phyloP scores from a whole-genome alignment of 2,888 invertebrate species.

The Cordilura impudica region DNA sequence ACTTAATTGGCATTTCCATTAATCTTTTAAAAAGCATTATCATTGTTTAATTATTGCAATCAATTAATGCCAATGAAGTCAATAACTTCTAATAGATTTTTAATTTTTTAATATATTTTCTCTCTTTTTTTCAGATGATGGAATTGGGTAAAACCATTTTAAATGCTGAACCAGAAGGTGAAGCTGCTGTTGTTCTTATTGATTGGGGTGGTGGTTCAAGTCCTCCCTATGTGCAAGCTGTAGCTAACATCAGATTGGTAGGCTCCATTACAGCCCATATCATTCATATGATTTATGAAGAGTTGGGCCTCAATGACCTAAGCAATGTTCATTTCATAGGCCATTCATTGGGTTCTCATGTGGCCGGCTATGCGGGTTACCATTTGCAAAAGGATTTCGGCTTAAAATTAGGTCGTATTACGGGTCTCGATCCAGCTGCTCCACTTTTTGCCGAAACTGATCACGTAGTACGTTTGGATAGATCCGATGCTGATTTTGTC shows the following conservation, averaged over 20 bases:
- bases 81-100: too few species aligned
- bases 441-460: conserved; percentile 92
- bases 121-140: conserved; percentile 79
- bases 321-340: conserved; percentile 90
- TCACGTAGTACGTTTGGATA: conserved; percentile 89
- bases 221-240: conserved; percentile 94
- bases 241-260: conserved; percentile 92
- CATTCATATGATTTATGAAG: conserved; percentile 79
- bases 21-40: too few species aligned
- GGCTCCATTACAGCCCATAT: conserved; percentile 91
- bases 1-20: too few species aligned
- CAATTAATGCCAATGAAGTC: too few species aligned
- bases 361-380: conserved; percentile 90
- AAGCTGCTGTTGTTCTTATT: conserved; percentile 87
- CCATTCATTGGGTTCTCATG: conserved; percentile 91
- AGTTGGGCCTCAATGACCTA: conserved; percentile 80
- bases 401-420: conserved; percentile 87
- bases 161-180: conserved; percentile 81
- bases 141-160: conserved; percentile 86
- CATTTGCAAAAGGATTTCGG: conserved; percentile 84
- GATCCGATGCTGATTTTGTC: conserved; percentile 91
- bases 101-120: neutral
- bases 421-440: conserved; percentile 94
- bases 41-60: too few species aligned
- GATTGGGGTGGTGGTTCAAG: conserved; percentile 93